These are phyloP conservation scores for Cardiocondyla obscurior DNA, from an alignment of 1,140 invertebrate genomes.

Conservation along the genomic window DNA sequence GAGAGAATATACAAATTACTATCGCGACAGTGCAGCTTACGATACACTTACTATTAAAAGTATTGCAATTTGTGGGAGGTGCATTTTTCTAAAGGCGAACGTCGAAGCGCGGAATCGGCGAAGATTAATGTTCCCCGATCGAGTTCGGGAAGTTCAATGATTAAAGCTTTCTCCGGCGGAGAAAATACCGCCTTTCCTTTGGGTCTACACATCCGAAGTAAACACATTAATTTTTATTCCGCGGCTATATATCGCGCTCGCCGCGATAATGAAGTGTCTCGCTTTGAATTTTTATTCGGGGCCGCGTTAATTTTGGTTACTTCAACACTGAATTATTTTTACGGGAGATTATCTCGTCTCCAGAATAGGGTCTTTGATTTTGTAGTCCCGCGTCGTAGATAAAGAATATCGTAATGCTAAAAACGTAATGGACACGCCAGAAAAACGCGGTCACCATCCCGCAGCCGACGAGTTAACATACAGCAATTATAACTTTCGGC, in stretches of 20 bases:
- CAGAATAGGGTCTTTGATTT: not conserved
- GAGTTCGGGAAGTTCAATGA: not conserved
- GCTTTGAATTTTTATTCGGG: not conserved
- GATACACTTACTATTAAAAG: constrained; percentile 22
- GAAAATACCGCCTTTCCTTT: not conserved
- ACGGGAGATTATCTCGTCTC: not conserved
- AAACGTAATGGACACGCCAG: not conserved
- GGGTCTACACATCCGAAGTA: not conserved
- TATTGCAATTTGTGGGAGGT: not conserved
- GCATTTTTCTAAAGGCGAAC: not conserved
- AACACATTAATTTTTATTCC: constrained; percentile 1
- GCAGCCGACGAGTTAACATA: constrained; percentile 68
- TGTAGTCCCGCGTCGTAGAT: not conserved
- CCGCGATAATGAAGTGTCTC: not conserved
- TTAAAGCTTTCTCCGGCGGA: not conserved
- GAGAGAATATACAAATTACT: not conserved
- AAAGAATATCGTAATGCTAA: constrained; percentile 1
- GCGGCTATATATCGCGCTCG: not conserved
- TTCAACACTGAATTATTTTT: not conserved
- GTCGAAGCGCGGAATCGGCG: not conserved
- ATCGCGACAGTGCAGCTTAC: not conserved
- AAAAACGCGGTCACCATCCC: constrained; percentile 22
- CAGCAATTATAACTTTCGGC: constrained; percentile 81
- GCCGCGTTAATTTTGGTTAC: not conserved
- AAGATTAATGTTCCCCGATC: constrained; percentile 15